Evolutionary conservation across 2,797 vertebrate genomes (phyloP), one percentile per base, ranked within the genome.

Genomic region (Labroides dimidiatus): DNA sequence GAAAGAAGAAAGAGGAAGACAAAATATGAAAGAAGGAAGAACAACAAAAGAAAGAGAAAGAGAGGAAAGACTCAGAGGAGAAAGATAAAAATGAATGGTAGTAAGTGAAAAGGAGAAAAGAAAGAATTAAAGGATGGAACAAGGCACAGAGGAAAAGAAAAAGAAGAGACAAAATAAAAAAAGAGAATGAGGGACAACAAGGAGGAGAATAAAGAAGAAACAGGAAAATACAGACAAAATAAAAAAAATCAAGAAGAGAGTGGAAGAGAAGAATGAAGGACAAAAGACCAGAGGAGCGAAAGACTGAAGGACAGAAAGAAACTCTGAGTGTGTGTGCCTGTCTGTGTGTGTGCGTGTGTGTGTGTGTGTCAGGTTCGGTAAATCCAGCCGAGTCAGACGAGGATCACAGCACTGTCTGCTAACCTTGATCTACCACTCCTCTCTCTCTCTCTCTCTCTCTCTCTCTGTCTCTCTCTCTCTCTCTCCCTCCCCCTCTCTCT

Each of bases 381-480:
- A 84, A 89, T 82, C 78, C 80, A 82, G 78, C 61, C 14, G 76
- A 77, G 77, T 72, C 64, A 57, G 62, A 70, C 64, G 41, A 60
- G 69, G 81, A 80, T 81, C 74, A 69, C 65, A 76, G 68, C 55
- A 2, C 59, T 59, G 54, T 71, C 66, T 59, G 72, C 77, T 61
- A 55, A 23, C 61, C 54, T 23, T 59, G 17, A 23, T 57, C 65
- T 16, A 24, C 64, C 37, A 11, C 27, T 72, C 42, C 47, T 37
- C 12, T 53, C 9, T 44, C 44, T 33, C 30, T 33, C 30, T 8
- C 30, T 33, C 30, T 33, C 30, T 7, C 30, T 33, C 30, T 33
- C 30, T 27, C 24, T 33, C 30, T 4, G 1, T 9, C 30, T 8
- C 30, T 33, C 30, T 42, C 43, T 37, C 12, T 53, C 12, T 44